Evolutionary conservation across 2,888 invertebrate genomes (phyloP).

Genomic region (Phasia obesa): DNA sequence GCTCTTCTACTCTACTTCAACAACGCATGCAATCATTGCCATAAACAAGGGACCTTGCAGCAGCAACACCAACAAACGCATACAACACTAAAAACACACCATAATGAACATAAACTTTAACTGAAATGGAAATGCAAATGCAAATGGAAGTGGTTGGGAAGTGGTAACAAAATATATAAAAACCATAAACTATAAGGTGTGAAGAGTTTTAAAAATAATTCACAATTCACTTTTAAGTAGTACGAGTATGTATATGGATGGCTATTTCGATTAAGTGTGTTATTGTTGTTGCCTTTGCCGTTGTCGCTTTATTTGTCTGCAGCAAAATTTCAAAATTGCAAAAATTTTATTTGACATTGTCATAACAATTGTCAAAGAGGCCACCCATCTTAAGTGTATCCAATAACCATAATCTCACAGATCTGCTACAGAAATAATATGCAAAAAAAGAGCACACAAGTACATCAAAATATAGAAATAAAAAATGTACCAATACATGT

Average conservation of each 20-base stretch:
- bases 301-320: conserved; percentile 39
- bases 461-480: conserved; percentile 27
- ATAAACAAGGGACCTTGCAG: conserved; percentile 27
- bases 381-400: conserved; percentile 71
- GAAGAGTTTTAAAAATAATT: conserved; percentile 64
- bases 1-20: conserved; percentile 40
- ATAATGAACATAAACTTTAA: conserved; percentile 46
- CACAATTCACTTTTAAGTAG: conserved; percentile 60
- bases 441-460: conserved; percentile 11
- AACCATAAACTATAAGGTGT: conserved; percentile 54
- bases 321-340: conserved; percentile 59
- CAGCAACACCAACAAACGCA: not conserved
- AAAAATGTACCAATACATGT: conserved; percentile 31
- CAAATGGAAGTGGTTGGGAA: conserved; percentile 42
- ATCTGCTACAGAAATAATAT: conserved; percentile 52
- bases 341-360: conserved; percentile 68
- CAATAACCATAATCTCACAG: conserved; percentile 67
- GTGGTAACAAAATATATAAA: not conserved
- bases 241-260: too few species aligned
- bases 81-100: conserved; percentile 30
- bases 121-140: conserved; percentile 50
- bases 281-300: conserved; percentile 16
- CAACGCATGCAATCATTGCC: conserved; percentile 27
- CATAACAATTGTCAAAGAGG: conserved; percentile 68
- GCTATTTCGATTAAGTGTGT: conserved; percentile 38